Conservation (phyloP, 2,888 invertebrate genomes). For the Caenorhabditis sp. region DNA sequence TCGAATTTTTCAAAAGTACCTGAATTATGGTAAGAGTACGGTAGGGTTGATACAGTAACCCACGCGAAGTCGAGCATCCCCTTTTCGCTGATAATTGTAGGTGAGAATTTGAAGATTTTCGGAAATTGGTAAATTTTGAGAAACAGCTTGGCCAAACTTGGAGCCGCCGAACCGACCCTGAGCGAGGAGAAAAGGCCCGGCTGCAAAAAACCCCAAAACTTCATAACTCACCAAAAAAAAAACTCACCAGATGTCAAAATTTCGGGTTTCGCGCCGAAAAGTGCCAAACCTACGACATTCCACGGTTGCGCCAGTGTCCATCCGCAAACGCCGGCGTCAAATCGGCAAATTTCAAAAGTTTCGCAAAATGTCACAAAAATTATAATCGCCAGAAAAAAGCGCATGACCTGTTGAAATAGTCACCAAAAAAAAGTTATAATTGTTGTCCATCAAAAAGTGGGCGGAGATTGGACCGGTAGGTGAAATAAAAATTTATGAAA, state of each 20-base stretch:
- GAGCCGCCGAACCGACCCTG: slow-evolving; percentile 34
- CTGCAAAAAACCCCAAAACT: slow-evolving; percentile 4
- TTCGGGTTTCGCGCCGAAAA: neutral
- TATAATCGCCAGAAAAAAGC: neutral
- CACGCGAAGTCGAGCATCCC: slow-evolving; percentile 17
- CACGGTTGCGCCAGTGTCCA: slow-evolving; percentile 38
- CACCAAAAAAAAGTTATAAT: no score
- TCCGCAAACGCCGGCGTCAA: slow-evolving; percentile 28
- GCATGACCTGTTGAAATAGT: neutral
- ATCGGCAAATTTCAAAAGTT: slow-evolving; percentile 20
- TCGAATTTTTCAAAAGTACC: slow-evolving; percentile 15
- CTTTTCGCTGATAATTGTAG: slow-evolving; percentile 23
- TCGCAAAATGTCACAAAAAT: slow-evolving; percentile 3
- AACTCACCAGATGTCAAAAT: neutral
- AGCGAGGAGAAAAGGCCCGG: slow-evolving; percentile 31
- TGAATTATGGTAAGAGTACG: neutral
- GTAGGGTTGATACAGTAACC: neutral
- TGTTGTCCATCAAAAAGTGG: neutral
- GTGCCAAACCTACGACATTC: slow-evolving; percentile 22
- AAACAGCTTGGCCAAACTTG: slow-evolving; percentile 1
- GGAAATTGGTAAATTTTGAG: slow-evolving; percentile 14
- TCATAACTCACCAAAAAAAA: no score
- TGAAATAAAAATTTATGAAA: slow-evolving; percentile 7
- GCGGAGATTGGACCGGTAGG: neutral
- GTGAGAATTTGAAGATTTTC: slow-evolving; percentile 27